phyloP scores from a whole-genome alignment of 2,888 invertebrate genomes.

The Achlya flavicornis region DNA sequence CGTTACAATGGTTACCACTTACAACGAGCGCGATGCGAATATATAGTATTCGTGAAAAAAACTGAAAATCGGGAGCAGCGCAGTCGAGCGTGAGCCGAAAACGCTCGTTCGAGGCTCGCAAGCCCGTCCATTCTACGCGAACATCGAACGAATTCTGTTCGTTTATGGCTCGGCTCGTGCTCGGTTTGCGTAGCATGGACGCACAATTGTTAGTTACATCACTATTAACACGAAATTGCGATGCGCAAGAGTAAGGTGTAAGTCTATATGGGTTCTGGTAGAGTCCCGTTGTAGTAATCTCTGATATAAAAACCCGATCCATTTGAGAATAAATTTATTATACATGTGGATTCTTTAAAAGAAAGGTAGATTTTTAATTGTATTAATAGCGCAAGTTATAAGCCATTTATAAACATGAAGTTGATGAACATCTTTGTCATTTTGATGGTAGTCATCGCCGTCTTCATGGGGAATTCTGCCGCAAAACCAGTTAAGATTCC shows the following conservation, averaged over 20 bases:
- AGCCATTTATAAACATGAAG: conserved; percentile 17
- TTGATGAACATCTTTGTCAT: conserved; percentile 20
- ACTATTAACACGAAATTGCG: neutral
- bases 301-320: neutral
- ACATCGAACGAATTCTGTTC: too few species aligned
- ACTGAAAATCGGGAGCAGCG: too few species aligned
- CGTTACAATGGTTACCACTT: too few species aligned
- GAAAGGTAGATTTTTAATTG: neutral
- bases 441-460: conserved; percentile 26
- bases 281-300: neutral
- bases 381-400: too few species aligned
- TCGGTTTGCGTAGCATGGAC: too few species aligned
- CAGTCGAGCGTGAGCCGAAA: too few species aligned
- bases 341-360: neutral
- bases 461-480: conserved; percentile 29
- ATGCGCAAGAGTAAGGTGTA: neutral
- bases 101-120: too few species aligned
- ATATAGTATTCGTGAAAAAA: too few species aligned
- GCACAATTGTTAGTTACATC: neutral
- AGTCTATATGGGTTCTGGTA: neutral
- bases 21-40: too few species aligned
- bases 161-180: too few species aligned
- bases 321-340: neutral
- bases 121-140: too few species aligned
- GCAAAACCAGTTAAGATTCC: conserved; percentile 53